Evolutionary conservation across 1,140 invertebrate genomes (phyloP).

Genomic region (Pseudomyrmex dendroicus): DNA sequence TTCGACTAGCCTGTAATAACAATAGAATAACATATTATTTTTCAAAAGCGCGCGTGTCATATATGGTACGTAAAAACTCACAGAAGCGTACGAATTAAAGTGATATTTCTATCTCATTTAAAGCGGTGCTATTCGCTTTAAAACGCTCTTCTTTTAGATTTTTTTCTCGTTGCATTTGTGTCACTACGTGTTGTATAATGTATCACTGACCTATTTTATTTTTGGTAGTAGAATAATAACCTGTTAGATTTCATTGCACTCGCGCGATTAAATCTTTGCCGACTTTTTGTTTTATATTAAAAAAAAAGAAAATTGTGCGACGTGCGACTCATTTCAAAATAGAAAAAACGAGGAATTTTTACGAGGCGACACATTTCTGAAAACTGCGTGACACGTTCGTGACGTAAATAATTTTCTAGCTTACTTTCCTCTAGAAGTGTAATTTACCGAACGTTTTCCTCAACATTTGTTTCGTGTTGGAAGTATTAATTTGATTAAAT

Average conservation of each 20-base stretch:
- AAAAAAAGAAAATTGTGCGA: neutral
- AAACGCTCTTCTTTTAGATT: neutral
- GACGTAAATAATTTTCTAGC: conserved; percentile 16
- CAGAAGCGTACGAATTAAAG: neutral
- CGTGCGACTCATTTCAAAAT: conserved; percentile 7
- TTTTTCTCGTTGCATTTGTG: neutral
- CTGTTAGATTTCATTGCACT: neutral
- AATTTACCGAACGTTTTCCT: conserved; percentile 29
- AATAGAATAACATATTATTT: neutral
- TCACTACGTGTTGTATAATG: neutral
- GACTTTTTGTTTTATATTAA: neutral
- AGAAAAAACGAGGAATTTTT: neutral
- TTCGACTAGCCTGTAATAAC: neutral
- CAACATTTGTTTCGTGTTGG: conserved; percentile 21
- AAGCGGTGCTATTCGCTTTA: neutral
- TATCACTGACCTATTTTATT: neutral
- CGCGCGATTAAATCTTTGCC: neutral
- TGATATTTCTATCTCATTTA: neutral
- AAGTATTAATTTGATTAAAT: conserved; percentile 55
- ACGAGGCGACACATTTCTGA: conserved; percentile 12
- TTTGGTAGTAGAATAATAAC: neutral
- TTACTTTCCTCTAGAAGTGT: conserved; percentile 30
- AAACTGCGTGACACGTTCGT: conserved; percentile 16
- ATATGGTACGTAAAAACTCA: neutral
- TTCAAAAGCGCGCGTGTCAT: neutral